Conservation (phyloP, 2,113 vertebrate genomes). For the Tachuris rubrigastra region DNA sequence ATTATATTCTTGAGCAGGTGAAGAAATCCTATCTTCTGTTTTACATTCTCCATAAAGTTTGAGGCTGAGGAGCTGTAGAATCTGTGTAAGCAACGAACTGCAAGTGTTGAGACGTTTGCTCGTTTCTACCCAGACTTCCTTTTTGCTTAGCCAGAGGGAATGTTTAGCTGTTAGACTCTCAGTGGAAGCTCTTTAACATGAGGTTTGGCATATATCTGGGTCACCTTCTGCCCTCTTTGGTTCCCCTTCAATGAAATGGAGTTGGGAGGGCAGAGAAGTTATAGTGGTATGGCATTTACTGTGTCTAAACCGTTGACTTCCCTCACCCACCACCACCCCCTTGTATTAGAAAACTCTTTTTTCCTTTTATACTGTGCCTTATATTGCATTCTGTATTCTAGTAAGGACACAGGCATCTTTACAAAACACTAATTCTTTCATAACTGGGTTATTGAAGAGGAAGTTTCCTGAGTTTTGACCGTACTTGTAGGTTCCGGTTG, state of each 20-base stretch:
- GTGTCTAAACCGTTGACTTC: neutral
- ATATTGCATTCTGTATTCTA: neutral
- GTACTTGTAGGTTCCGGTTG: neutral
- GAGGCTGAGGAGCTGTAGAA: neutral
- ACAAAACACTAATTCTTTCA: neutral
- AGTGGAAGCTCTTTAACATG: neutral
- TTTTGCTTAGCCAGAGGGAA: neutral
- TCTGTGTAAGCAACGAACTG: neutral
- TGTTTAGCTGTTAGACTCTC: neutral
- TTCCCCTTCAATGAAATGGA: neutral
- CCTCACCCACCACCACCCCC: neutral
- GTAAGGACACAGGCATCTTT: neutral
- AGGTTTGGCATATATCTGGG: neutral
- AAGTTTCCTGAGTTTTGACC: neutral
- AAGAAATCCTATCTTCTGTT: neutral
- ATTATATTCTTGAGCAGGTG: neutral
- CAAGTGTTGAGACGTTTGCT: neutral
- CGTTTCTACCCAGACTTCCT: neutral
- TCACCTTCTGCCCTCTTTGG: neutral
- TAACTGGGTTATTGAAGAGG: neutral
- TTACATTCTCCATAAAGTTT: neutral
- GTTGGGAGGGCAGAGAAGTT: neutral
- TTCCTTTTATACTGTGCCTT: neutral
- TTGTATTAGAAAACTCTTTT: neutral
- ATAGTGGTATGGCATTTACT: neutral